These are phyloP conservation scores for Atta cephalotes DNA, from an alignment of 1,140 invertebrate species.

Conservation along the genomic window DNA sequence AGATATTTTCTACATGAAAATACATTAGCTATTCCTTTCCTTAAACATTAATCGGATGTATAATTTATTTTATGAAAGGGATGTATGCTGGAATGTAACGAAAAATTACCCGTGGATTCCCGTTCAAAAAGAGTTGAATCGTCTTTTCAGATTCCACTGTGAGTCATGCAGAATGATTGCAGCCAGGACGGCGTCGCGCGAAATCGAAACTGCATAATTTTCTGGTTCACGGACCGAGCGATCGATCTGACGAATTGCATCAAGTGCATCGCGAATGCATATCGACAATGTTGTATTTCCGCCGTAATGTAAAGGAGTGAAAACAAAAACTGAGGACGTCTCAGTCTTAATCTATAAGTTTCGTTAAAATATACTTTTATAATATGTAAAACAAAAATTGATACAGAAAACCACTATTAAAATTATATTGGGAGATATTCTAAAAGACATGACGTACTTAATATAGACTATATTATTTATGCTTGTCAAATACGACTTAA, in stretches of 20 bases:
- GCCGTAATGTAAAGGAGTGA: no score
- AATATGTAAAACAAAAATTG: background rate
- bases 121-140: background rate
- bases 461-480: background rate
- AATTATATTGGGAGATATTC: background rate
- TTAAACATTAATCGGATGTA: background rate
- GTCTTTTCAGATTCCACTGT: constrained; percentile 2
- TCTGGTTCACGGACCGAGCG: constrained; percentile 27
- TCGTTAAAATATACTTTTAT: background rate
- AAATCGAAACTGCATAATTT: constrained; percentile 55
- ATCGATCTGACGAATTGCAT: constrained; percentile 43
- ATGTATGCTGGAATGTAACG: background rate
- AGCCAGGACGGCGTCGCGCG: background rate
- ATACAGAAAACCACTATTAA: background rate
- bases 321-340: background rate
- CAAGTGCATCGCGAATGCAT: constrained; percentile 19
- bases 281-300: background rate
- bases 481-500: background rate
- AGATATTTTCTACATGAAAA: background rate
- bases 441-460: background rate
- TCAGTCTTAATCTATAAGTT: background rate
- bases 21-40: background rate
- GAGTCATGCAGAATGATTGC: constrained; percentile 29
- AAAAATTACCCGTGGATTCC: background rate
- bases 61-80: background rate